These are phyloP conservation scores for Hirudinaria manillensis DNA, from an alignment of 2,888 invertebrate species.

Conservation along the genomic window DNA sequence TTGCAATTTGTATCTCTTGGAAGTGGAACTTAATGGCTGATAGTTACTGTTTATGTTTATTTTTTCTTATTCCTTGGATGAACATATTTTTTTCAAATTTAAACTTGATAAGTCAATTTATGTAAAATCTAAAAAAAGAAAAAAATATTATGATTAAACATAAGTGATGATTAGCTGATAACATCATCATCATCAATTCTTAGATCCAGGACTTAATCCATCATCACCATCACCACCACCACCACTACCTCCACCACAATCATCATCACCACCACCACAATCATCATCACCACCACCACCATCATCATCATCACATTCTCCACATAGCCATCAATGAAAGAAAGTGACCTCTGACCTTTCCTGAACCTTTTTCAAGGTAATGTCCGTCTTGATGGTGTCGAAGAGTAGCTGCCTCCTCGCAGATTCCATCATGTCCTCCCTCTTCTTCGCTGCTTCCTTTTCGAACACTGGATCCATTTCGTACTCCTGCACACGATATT, in stretches of 20 bases:
- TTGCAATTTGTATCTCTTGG: no score
- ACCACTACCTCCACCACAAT: neutral
- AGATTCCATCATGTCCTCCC: constrained; percentile 47
- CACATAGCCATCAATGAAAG: neutral
- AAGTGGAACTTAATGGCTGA: no score
- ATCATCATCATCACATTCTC: neutral
- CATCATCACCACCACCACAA: neutral
- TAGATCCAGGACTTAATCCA: no score
- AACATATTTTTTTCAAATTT: no score
- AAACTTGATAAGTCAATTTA: no score
- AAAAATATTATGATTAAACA: constrained; percentile 1
- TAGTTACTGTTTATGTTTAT: no score
- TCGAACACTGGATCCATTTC: constrained; percentile 53
- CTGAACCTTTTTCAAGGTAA: constrained; percentile 50
- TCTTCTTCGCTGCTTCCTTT: constrained; percentile 47
- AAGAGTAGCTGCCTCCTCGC: constrained; percentile 52
- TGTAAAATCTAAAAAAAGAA: no score
- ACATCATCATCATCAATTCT: no score
- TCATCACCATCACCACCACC: neutral
- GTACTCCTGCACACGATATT: constrained; percentile 51
- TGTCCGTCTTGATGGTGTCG: constrained; percentile 52
- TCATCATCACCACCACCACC: neutral
- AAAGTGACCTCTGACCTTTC: constrained; percentile 43
- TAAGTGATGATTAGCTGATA: no score
- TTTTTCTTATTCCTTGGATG: no score